phyloP scores from a whole-genome alignment of 2,113 vertebrate species.

The Sus scrofa region DNA sequence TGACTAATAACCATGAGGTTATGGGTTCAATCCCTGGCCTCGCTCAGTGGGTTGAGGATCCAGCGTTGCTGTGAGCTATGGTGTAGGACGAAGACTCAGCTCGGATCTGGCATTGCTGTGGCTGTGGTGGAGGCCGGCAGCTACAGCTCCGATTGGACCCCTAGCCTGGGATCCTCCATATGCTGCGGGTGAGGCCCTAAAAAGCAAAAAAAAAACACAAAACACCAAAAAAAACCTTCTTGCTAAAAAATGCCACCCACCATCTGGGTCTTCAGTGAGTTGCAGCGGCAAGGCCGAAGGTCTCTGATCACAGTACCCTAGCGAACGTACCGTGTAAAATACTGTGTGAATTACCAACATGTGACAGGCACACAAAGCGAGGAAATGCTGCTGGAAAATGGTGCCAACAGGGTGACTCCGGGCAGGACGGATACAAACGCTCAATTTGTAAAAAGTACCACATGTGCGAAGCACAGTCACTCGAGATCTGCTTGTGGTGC shows the following conservation, averaged over 20 bases:
- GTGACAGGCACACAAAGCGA: fast-evolving
- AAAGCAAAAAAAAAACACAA: too few relatives aligned
- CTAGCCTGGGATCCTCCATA: neutral
- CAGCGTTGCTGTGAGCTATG: too few relatives aligned
- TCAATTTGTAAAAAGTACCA: fast-evolving
- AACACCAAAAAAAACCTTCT: neutral
- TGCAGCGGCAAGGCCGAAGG: fast-evolving
- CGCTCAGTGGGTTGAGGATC: too few relatives aligned
- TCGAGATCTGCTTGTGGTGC: fast-evolving
- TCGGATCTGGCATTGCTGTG: too few relatives aligned
- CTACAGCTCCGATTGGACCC: neutral
- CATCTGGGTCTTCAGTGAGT: neutral
- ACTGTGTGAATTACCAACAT: neutral
- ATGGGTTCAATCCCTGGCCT: too few relatives aligned
- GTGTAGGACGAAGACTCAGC: too few relatives aligned
- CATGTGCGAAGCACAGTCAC: neutral
- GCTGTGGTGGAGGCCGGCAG: too few relatives aligned
- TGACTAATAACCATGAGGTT: too few relatives aligned
- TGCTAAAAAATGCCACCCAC: neutral
- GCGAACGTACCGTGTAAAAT: too few relatives aligned
- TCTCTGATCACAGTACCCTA: neutral
- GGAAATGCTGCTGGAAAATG: neutral
- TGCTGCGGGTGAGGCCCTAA: neutral
- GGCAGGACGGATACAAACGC: fast-evolving
- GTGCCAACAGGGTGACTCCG: neutral